Evolutionary conservation across 2,888 invertebrate species (phyloP).

Genomic region (Ophion ellenae): DNA sequence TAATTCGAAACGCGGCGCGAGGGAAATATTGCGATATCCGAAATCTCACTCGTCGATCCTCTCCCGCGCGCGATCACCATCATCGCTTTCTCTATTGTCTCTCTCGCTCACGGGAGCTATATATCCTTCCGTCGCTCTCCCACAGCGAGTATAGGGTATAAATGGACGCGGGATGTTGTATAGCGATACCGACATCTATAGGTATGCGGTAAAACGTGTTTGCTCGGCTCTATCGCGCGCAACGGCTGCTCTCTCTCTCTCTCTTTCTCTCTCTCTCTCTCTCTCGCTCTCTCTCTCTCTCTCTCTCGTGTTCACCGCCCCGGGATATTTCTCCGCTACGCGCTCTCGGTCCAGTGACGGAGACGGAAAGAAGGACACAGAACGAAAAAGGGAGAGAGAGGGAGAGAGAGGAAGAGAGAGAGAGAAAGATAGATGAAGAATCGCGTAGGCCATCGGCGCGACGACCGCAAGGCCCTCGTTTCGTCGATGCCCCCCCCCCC

Average conservation of each 20-base stretch:
- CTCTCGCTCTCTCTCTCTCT: not conserved
- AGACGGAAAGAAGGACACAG: not conserved
- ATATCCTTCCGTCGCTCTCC: slow-evolving; percentile 15
- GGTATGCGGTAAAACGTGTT: slow-evolving; percentile 62
- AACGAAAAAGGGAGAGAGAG: slow-evolving; percentile 4
- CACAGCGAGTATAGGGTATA: slow-evolving; percentile 35
- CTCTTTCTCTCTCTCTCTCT: no score
- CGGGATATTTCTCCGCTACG: slow-evolving; percentile 55
- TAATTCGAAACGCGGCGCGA: slow-evolving; percentile 10
- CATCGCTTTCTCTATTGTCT: slow-evolving; percentile 9
- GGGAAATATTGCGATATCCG: slow-evolving; percentile 46
- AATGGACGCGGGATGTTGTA: slow-evolving; percentile 41
- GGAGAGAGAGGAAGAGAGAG: slow-evolving; percentile 28
- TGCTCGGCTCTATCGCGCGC: slow-evolving; percentile 60
- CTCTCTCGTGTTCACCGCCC: slow-evolving; percentile 59
- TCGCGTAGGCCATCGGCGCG: slow-evolving; percentile 46
- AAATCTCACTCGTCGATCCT: slow-evolving; percentile 53
- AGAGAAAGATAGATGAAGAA: not conserved
- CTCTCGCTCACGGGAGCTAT: not conserved
- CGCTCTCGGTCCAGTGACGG: slow-evolving; percentile 20
- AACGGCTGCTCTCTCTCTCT: not conserved
- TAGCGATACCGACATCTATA: slow-evolving; percentile 3
- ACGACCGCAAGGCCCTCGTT: slow-evolving; percentile 45
- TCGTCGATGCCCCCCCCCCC: slow-evolving; percentile 24
- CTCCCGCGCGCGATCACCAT: slow-evolving; percentile 10